Percentiles rank a stretch among this genome's conserved stretches.
Conservation (phyloP, 2,797 vertebrate species). For the Alca torda region DNA sequence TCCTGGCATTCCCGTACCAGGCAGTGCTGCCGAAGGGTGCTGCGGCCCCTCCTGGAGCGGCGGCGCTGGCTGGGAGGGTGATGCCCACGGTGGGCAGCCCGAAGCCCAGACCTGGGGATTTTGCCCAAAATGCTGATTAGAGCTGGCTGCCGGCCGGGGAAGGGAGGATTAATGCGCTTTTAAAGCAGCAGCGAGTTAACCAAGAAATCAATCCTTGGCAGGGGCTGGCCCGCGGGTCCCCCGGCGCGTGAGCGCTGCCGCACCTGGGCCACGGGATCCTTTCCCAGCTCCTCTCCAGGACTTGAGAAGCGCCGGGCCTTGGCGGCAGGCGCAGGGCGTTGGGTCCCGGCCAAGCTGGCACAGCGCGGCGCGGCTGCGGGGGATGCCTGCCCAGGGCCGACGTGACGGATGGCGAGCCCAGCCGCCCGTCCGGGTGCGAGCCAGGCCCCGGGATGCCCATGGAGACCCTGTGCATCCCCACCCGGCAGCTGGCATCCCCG, state of each 20-base stretch:
- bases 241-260: not conserved
- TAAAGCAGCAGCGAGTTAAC: slow-evolving; percentile 25
- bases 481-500: not conserved
- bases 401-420: not conserved
- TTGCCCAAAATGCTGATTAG: slow-evolving; percentile 40
- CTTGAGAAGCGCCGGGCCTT: slow-evolving; percentile 45
- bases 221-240: not conserved
- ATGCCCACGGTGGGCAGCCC: not conserved
- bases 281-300: slow-evolving; percentile 56
- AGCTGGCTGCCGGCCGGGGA: slow-evolving; percentile 12
- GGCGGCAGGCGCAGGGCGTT: not conserved
- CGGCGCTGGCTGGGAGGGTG: not conserved
- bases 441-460: not conserved
- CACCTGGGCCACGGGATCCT: slow-evolving; percentile 47
- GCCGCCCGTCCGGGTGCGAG: not conserved
- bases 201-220: slow-evolving; percentile 56
- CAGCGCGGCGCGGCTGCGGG: not conserved
- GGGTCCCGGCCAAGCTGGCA: slow-evolving; percentile 45
- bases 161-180: slow-evolving; percentile 38
- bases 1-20: not conserved
- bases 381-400: slow-evolving; percentile 37
- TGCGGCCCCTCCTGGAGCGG: not conserved
- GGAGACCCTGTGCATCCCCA: not conserved
- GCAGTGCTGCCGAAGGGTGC: not conserved
- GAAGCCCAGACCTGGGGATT: not conserved